Evolutionary conservation across 2,797 vertebrate genomes (phyloP), one percentile per base, ranked within the genome.

Genomic region (Neomorphus geoffroyi): DNA sequence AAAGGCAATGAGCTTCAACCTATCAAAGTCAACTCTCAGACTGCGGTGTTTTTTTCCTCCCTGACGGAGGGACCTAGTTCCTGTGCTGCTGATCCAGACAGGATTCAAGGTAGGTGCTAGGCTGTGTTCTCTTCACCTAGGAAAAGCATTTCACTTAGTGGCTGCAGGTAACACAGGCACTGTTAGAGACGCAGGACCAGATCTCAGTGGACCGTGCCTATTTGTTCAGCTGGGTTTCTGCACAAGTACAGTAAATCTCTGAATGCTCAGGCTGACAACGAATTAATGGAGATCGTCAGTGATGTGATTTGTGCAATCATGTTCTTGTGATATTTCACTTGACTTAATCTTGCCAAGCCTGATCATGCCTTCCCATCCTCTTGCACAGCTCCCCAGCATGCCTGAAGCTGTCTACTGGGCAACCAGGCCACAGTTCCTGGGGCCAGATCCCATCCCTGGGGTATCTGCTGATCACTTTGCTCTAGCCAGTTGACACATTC

Each of bases 291-390:
- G 66, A 73, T 77, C 39, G 65, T 64, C 86, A 83, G 64, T 18
- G 67, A 86, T 64, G 75, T 13, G 65, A 61, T 78, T 73, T 67
- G 53, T 90, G 56, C 82, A 54, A 19, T 88, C 57, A n/a, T 9
- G 64, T 80, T 89, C 82, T n/a, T 88, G 64, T 0, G 0, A 35
- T 73, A 53, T 82, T 92, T 89, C 74, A 54, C 64, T 60, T 94
- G 88, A 83, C 72, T 82, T 94, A 32, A 81, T 91, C 85, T 93
- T 91, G 72, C 75, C 82, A 60, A 93, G 77, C 60, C 53, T 74
- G 69, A 74, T 83, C 86, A n/a, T 50, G 48, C 72, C 64, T 77
- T n/a, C n/a, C 41, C 86, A 69, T 73, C 32, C 43, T 64, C 72
- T 73, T 78, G 56, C 33, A 60, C 57, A 41, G 69, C 79, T 91